A percentile compares a stretch with the other conserved stretches of the same genome.
Evolutionary conservation across 2,888 invertebrate genomes (phyloP).

Genomic region (Shargacucullia verbasci): DNA sequence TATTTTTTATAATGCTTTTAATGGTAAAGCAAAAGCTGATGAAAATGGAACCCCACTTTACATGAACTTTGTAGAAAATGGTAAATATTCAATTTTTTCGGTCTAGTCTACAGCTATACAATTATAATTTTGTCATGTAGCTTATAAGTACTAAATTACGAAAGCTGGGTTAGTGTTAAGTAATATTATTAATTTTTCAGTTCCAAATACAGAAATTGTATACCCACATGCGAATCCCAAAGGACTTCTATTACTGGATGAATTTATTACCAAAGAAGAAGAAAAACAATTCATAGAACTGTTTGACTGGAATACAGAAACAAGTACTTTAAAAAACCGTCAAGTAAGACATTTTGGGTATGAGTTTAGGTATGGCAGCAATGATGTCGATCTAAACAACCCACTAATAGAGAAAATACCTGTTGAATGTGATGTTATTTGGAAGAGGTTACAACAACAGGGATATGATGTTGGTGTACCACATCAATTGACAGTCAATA

Average conservation of each 20-base stretch:
- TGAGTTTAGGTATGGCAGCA: conserved; percentile 96
- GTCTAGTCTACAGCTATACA: too few relatives aligned
- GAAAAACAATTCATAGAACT: conserved; percentile 90
- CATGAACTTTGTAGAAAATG: conserved; percentile 90
- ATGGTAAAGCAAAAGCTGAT: conserved; percentile 89
- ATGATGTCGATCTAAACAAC: conserved; percentile 93
- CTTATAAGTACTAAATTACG: too few relatives aligned
- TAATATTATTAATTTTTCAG: too few relatives aligned
- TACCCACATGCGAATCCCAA: conserved; percentile 86
- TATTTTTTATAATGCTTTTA: conserved; percentile 88
- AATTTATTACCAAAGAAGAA: conserved; percentile 92
- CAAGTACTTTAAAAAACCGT: conserved; percentile 92
- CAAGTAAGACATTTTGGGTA: conserved; percentile 97
- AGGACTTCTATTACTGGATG: conserved; percentile 91
- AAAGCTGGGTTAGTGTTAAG: too few relatives aligned
- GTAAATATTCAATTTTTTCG: too few relatives aligned
- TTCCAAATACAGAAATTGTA: conserved; percentile 75
- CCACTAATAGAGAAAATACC: conserved; percentile 93
- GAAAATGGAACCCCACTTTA: conserved; percentile 90
- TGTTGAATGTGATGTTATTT: conserved; percentile 90
- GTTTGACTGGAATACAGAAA: conserved; percentile 85
- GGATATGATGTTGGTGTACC: conserved; percentile 85
- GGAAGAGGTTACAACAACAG: conserved; percentile 86
- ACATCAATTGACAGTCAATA: conserved; percentile 96
- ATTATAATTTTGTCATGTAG: too few relatives aligned